Evolutionary conservation across 2,113 vertebrate genomes (phyloP), one percentile per base, ranked within the genome.

Genomic region (Elaphurus davidianus): DNA sequence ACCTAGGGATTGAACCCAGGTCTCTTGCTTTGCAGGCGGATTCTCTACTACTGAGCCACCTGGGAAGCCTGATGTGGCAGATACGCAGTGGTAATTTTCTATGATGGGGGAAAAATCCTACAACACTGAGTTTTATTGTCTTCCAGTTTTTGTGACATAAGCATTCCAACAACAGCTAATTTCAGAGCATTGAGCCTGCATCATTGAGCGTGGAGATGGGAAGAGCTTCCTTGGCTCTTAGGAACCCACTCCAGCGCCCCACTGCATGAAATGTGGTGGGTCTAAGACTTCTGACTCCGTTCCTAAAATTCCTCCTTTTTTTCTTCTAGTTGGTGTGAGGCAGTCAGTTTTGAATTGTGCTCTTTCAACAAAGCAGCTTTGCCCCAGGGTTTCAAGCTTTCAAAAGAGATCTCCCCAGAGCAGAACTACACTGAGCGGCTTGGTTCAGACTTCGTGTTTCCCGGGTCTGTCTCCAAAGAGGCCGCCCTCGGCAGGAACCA

Each of bases 201-300:
- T 64, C 52, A 10, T 21, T 21, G 47, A 85, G 23, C 0, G 0
- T 28, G 43, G 43, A 59, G 40, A 8, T 47, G 5, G 47, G 14
- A 95, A 81, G 13, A 76, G 40, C 43, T 8, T 9, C 14, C 4
- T 7, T 11, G 45, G 25, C 57, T 67, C 54, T 82, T 21, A 50
- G 0, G 3, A 90, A 6, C 74, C 43, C 2, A 2, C 19, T 76
- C 6, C 16, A 27, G 13, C 3, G 3, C 62, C 28, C 74, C 47
- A 13, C 28, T 40, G 0, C 3, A 0, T 1, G 47, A 23, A 83
- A 16, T 5, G 16, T 5, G 11, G 52, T 5, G 9, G 62, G 30
- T 87, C 33, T 8, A 40, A 96, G 60, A n/a, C 79, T 78, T 85
- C 40, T 47, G 62, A 45, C 54, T 84, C 54, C 6, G 5, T 57